Evolutionary conservation across 2,113 vertebrate genomes (phyloP), one percentile per base, ranked within the genome.

Genomic region (Antennarius striatus): DNA sequence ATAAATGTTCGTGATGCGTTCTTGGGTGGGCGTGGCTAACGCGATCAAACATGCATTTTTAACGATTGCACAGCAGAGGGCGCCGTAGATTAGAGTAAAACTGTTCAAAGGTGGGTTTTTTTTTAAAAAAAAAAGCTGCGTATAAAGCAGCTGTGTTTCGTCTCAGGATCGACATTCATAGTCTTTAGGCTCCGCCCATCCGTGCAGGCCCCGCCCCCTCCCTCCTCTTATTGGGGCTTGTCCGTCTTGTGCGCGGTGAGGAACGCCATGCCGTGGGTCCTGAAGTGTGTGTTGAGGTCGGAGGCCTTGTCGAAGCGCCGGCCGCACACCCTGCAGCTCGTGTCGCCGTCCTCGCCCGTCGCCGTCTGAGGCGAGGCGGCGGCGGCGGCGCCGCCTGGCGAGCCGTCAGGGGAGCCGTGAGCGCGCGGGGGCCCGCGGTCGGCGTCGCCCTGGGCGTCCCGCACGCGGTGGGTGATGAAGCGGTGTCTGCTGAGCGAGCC

Each of bases 181-280:
- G 81, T 80, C 32, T 36, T 36, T 36, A 5, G 7, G 32, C 5
- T 13, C 22, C 16, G 65, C 57, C 65, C 3, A 42, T 75, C 15
- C 5, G 66, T 43, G 22, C 43, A n/a, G 6, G 16, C 17, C 50
- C 45, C 15, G 3, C 43, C 12, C 51, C 10, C 56, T 4, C 42
- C 36, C 32, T 5, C 42, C 30, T n/a, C 73, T 80, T 90, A 90
- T 72, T 86, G 82, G 54, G 90, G 90, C 63, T 91, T 92, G 45
- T 91, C 93, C 0, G 92, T 95, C 87, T 96, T 96, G 86, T 95
- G 83, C 29, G 95, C 93, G 1, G 95, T 93, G 91, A 97, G 96
- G 88, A 98, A 98, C 8, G 96, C 96, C 96, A 97, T 96, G 30
- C 96, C 96, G 0, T 98, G 96, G n/a, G 96, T 98, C 75, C 96